A percentile compares a stretch with the other conserved stretches of the same genome.
Evolutionary conservation across 1,140 invertebrate genomes (phyloP).

Genomic region (Pseudomyrmex cubaensis): DNA sequence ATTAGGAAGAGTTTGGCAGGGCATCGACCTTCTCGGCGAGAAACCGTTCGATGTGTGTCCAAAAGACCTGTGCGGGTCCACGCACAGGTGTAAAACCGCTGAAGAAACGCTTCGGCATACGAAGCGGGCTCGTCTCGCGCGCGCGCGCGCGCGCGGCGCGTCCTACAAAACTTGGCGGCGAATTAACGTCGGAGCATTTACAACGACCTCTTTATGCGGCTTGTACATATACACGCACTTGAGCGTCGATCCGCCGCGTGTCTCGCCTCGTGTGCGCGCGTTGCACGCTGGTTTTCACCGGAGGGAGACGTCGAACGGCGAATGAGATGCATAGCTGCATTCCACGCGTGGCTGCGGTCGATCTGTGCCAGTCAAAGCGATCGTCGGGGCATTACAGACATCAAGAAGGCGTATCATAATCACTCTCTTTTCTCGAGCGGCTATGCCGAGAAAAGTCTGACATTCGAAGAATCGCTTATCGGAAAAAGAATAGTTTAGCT

Average conservation of each 20-base stretch:
- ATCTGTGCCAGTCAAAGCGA: conserved; percentile 14
- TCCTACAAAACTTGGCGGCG: conserved; percentile 59
- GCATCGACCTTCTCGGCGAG: conserved; percentile 73
- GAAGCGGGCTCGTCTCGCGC: conserved; percentile 1
- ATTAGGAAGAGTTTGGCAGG: conserved; percentile 73
- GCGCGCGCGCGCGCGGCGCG: conserved; percentile 8
- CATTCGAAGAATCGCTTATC: background rate
- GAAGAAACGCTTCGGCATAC: background rate
- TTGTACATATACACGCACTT: conserved; percentile 4
- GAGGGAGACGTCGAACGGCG: conserved; percentile 30
- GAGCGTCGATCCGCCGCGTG: background rate
- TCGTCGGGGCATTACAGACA: background rate
- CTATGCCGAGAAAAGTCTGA: background rate
- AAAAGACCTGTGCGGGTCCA: background rate
- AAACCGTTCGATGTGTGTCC: conserved; percentile 76
- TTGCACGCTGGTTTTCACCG: conserved; percentile 27
- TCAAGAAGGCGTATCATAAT: conserved; percentile 18
- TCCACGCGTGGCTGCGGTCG: conserved; percentile 35
- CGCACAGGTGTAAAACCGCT: conserved; percentile 30
- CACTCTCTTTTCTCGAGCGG: conserved; percentile 21
- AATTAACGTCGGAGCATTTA: conserved; percentile 60
- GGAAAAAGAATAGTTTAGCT: background rate
- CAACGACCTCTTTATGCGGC: conserved; percentile 57
- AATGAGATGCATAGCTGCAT: conserved; percentile 50
- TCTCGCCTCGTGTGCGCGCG: background rate